Evolutionary conservation across 2,113 vertebrate species (phyloP), one percentile per base, ranked within the genome.

Genomic region (Passerina amoena): DNA sequence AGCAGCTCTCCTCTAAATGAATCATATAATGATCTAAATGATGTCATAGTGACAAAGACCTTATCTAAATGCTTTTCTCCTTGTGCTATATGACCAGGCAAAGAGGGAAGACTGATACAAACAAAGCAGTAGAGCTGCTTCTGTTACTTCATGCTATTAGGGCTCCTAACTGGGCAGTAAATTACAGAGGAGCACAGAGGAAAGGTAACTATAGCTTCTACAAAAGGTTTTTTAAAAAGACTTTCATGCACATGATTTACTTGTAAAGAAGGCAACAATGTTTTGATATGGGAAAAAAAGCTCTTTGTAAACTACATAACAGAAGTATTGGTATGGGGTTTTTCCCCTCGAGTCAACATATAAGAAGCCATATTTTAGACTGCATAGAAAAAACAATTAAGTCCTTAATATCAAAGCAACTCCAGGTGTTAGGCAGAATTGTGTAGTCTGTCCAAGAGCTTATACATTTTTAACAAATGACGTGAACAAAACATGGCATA

Each of bases 291-390:
- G 47, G 30, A 7, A 50, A 82, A 81, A 83, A 78, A 38, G 12
- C 7, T 8, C 42, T 53, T 44, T 60, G 57, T 76, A 77, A 75
- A 60, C 44, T 31, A 60, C 42, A 31, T 0, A n/a, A 48, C 1
- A 0, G 31, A 51, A 24, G 21, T n/a, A 21, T 19, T 37, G 21
- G 7, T 28, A 17, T 16, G 7, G 8, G 2, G 0, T 14, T 79
- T 66, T 54, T 35, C 28, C 3, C 17, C 22, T 53, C 0, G 1
- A 70, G 44, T 38, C 22, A 78, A 37, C 20, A 86, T 15, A 47
- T 11, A 76, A 64, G n/a, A 63, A 76, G 11, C 19, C 51, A 0
- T 70, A 92, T 54, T 85, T 86, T 54, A 77, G 47, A 42, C 22
- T 76, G 81, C 66, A 31, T 28, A 54, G 35, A 23, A 27, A 28